Conservation (phyloP, 2,888 invertebrate genomes). For the Lycaena phlaeas region DNA sequence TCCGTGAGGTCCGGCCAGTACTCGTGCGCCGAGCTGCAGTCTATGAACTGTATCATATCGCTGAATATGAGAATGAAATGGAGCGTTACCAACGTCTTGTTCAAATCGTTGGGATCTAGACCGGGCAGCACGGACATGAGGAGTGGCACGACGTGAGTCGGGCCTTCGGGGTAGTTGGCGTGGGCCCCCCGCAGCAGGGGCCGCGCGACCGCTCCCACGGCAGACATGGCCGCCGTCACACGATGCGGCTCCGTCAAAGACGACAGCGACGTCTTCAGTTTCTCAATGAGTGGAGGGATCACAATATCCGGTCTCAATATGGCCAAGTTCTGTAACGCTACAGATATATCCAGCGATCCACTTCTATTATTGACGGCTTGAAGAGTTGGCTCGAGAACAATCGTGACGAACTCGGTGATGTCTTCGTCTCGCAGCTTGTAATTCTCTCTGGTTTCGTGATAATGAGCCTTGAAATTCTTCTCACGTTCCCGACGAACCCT, state of each 20-base stretch:
- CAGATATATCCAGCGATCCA: constrained; percentile 75
- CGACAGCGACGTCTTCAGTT: constrained; percentile 84
- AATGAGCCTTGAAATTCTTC: constrained; percentile 76
- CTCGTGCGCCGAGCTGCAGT: constrained; percentile 84
- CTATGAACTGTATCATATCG: constrained; percentile 86
- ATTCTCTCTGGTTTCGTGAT: constrained; percentile 76
- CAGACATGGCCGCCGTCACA: constrained; percentile 80
- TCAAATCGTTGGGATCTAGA: constrained; percentile 90
- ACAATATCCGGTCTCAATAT: constrained; percentile 86
- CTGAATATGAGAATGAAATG: constrained; percentile 84
- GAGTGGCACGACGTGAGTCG: constrained; percentile 85
- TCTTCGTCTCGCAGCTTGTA: constrained; percentile 84
- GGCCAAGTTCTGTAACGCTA: constrained; percentile 83
- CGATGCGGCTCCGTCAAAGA: constrained; percentile 92
- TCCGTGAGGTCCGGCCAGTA: constrained; percentile 81
- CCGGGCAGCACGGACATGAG: constrained; percentile 87
- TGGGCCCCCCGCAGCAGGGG: constrained; percentile 72
- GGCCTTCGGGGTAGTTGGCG: constrained; percentile 80
- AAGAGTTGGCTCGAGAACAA: constrained; percentile 81
- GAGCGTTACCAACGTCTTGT: constrained; percentile 82
- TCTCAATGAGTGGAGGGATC: constrained; percentile 86
- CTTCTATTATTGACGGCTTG: constrained; percentile 85
- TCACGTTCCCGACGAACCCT: constrained; percentile 78
- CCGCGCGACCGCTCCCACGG: constrained; percentile 79
- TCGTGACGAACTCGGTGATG: constrained; percentile 85